Base-by-base conservation (phyloP, 2,797 vertebrate genomes). In the Onychomys torridus region DNA sequence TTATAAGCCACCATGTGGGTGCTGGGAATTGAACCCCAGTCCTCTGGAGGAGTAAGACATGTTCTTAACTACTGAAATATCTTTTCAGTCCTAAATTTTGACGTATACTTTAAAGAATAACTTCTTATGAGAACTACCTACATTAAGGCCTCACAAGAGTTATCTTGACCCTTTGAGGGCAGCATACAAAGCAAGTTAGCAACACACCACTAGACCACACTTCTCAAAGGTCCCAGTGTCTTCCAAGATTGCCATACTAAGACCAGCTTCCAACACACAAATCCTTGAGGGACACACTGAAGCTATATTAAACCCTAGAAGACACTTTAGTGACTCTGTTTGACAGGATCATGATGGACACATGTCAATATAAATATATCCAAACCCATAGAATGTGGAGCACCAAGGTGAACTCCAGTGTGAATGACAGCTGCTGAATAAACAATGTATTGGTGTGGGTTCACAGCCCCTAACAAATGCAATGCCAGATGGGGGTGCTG, bases 401-500 rank as follows among this genome's bases (percentile, higher is more conserved):
- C 6, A n/a, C 13, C 5, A 11, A 25, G 5, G 19, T 2, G 11
- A 77, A n/a, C 2, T 37, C 16, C 5, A 10, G 13, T 11, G 29
- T 59, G 17, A 34, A 16, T 34, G 21, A 12, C 25, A 40, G 29
- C 27, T 4, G n/a, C 37, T 7, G 43, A 46, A 13, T 17, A 25
- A 17, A 12, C 4, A 5, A 9, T n/a, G 27, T 16, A 34, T 34
- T 37, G 2, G 2, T 16, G 19, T 5, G 19, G 27, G n/a, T 10
- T 79, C n/a, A 14, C 5, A 19, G n/a, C 8, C 52, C 12, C 43
- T 63, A 19, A 34, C 40, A 59, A 76, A 8, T 25, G 25, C 29
- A 16, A 32, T 5, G 13, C 9, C 7, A 9, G 0, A 29, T 37
- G 19, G 3, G 27, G 40, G 6, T 25, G 13, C 1, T 71, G 63